Percentiles rank a stretch among this genome's conserved stretches.
Evolutionary conservation across 2,797 vertebrate genomes (phyloP).

Genomic region (Pseudomugil gertrudae): DNA sequence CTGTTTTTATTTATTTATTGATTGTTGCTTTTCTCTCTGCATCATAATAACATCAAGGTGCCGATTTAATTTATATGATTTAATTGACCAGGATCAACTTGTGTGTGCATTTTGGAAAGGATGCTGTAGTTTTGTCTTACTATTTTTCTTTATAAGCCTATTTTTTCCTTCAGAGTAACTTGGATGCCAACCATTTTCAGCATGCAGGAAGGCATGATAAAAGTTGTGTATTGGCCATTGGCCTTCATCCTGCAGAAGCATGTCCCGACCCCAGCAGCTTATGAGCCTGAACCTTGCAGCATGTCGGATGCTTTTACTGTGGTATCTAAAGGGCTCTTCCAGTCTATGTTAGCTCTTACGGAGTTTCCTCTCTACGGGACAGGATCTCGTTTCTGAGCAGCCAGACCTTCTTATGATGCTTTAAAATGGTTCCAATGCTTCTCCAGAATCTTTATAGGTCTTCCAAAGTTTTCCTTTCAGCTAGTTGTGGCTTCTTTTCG

Average conservation of each 20-base stretch:
- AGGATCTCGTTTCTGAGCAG: neutral
- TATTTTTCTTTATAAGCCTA: neutral
- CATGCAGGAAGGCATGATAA: slow-evolving; percentile 66
- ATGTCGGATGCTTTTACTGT: slow-evolving; percentile 76
- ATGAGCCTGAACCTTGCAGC: slow-evolving; percentile 74
- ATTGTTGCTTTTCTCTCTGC: slow-evolving; percentile 32
- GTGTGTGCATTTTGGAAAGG: slow-evolving; percentile 32
- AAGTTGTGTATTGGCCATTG: slow-evolving; percentile 69
- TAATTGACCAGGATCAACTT: slow-evolving; percentile 27
- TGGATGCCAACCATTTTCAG: slow-evolving; percentile 68
- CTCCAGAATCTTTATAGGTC: neutral
- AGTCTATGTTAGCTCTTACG: neutral
- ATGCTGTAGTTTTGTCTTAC: slow-evolving; percentile 16
- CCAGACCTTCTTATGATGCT: neutral
- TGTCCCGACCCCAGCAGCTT: slow-evolving; percentile 82
- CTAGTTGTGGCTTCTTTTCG: neutral
- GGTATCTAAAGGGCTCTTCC: neutral
- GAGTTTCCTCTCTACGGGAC: neutral
- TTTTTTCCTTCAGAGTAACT: slow-evolving; percentile 43
- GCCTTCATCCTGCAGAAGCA: slow-evolving; percentile 71
- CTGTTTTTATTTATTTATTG: slow-evolving; percentile 32
- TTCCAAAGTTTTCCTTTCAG: neutral
- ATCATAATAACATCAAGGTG: slow-evolving; percentile 56
- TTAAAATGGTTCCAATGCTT: neutral
- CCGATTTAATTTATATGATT: slow-evolving; percentile 37